These are phyloP conservation scores for Ethmia dodecea DNA, from an alignment of 2,888 invertebrate genomes.

Conservation along the genomic window DNA sequence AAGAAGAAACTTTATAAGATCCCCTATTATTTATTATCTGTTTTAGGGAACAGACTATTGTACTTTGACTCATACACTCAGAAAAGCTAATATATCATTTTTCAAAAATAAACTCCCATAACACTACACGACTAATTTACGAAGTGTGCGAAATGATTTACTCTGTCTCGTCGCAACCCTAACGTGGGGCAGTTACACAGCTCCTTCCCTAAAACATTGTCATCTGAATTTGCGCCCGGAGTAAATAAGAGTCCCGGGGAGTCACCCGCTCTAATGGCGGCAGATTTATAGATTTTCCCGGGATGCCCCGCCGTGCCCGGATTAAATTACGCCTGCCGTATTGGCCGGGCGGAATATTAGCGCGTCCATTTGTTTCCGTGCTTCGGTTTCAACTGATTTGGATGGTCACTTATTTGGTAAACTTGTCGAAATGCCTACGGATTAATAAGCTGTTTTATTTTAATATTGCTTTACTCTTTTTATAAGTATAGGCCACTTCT, in stretches of 20 bases:
- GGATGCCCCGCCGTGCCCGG: constrained; percentile 68
- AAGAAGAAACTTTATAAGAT: too few species aligned
- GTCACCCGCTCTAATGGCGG: constrained; percentile 69
- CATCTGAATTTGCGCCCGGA: constrained; percentile 77
- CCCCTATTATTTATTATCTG: too few species aligned
- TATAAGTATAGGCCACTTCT: too few species aligned
- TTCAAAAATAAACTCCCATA: background rate
- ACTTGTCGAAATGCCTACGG: too few species aligned
- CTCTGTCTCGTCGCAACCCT: constrained; percentile 42
- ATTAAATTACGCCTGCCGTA: constrained; percentile 74
- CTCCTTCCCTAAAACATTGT: constrained; percentile 77
- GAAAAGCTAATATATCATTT: too few species aligned
- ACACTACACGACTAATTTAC: constrained; percentile 10
- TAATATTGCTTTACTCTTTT: too few species aligned
- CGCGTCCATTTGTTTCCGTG: constrained; percentile 63
- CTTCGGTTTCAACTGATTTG: constrained; percentile 49
- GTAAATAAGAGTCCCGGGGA: constrained; percentile 77
- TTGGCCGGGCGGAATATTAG: constrained; percentile 72
- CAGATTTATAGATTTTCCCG: constrained; percentile 77
- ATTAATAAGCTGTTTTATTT: too few species aligned
- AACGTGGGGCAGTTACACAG: constrained; percentile 61
- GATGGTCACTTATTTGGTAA: constrained; percentile 39
- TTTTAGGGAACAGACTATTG: too few species aligned
- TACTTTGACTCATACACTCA: too few species aligned
- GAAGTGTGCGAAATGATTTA: constrained; percentile 25